These are phyloP conservation scores for Lumbricus terrestris DNA, from an alignment of 2,888 invertebrate genomes.

Conservation along the genomic window DNA sequence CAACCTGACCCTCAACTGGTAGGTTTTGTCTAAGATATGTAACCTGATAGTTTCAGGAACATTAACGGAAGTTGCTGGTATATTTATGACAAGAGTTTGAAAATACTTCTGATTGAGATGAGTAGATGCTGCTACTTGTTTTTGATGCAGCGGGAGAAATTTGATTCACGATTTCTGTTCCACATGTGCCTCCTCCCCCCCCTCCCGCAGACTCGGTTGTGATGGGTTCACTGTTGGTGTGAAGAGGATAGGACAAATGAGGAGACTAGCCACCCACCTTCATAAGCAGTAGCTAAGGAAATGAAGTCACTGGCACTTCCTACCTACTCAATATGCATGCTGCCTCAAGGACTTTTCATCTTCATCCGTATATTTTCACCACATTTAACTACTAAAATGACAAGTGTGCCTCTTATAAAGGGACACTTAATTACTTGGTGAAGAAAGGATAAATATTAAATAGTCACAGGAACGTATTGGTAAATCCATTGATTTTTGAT, in stretches of 20 bases:
- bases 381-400: not conserved
- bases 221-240: too few species aligned
- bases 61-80: not conserved
- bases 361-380: not conserved
- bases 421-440: not conserved
- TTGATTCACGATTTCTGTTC: too few species aligned
- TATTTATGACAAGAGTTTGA: not conserved
- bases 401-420: not conserved
- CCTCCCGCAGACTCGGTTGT: too few species aligned
- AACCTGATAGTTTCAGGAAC: not conserved
- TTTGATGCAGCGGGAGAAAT: not conserved
- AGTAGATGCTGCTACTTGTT: not conserved
- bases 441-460: too few species aligned
- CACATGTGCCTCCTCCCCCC: too few species aligned
- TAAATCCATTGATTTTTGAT: not conserved
- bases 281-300: too few species aligned
- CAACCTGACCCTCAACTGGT: not conserved
- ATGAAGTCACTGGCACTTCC: too few species aligned
- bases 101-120: not conserved
- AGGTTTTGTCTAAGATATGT: not conserved
- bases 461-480: not conserved
- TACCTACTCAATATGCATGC: too few species aligned
- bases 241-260: too few species aligned
- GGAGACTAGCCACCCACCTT: too few species aligned
- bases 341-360: too few species aligned